These are phyloP conservation scores for Artemia franciscana DNA, from an alignment of 1,140 invertebrate species.

Conservation along the genomic window DNA sequence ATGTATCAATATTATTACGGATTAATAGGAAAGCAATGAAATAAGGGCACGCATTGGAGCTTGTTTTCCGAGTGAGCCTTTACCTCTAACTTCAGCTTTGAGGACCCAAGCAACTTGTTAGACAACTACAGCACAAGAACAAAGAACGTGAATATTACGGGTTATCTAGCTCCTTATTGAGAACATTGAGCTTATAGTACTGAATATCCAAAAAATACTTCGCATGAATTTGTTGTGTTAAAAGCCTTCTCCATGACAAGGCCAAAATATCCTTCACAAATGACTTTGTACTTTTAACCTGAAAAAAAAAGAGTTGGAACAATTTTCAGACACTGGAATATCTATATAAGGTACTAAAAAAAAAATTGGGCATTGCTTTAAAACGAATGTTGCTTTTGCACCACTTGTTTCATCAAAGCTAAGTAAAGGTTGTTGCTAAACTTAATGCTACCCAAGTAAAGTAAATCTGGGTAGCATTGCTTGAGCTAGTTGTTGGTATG, in stretches of 20 bases:
- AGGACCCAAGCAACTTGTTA: neutral
- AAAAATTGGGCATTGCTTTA: no score
- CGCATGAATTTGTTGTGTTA: slow-evolving; percentile 23
- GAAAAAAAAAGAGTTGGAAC: slow-evolving; percentile 9
- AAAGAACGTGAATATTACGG: slow-evolving; percentile 20
- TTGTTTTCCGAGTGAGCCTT: neutral
- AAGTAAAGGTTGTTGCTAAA: no score
- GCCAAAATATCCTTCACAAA: slow-evolving; percentile 24
- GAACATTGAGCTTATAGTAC: slow-evolving; percentile 27
- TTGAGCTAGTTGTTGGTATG: no score
- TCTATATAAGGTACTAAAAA: no score
- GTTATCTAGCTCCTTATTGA: slow-evolving; percentile 26
- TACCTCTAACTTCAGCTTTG: neutral
- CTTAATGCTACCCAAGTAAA: no score
- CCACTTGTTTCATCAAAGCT: no score
- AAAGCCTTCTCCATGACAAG: slow-evolving; percentile 23
- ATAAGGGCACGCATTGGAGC: no score
- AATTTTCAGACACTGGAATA: no score
- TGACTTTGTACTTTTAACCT: slow-evolving; percentile 21
- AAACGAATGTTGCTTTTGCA: no score
- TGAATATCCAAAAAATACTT: slow-evolving; percentile 25
- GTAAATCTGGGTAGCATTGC: no score
- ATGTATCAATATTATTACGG: neutral
- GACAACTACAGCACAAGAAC: neutral
- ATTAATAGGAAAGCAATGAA: no score